Percentiles rank a stretch among this genome's conserved stretches.
phyloP scores from a whole-genome alignment of 2,888 invertebrate species.

The Lepetodrilus schrolli region DNA sequence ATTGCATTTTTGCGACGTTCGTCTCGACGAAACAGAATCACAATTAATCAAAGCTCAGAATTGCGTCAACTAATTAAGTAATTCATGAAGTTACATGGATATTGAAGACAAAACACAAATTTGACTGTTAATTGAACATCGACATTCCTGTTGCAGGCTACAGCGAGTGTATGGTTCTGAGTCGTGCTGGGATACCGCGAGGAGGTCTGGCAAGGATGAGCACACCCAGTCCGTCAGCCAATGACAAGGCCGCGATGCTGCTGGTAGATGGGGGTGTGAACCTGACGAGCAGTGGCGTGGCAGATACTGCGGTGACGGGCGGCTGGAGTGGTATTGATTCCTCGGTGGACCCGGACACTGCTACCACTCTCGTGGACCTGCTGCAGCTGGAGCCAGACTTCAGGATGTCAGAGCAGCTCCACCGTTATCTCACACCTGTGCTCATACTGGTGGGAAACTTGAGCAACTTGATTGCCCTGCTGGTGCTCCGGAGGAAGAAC shows the following conservation, averaged over 20 bases:
- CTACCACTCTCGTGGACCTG: conserved; percentile 29
- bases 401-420: conserved; percentile 47
- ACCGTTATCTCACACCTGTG: conserved; percentile 57
- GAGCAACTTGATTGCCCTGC: conserved; percentile 61
- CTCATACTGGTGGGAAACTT: conserved; percentile 64
- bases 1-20: too few species aligned
- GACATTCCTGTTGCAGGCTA: too few species aligned
- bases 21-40: too few species aligned
- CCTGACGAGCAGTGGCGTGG: neutral
- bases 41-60: too few species aligned
- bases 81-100: too few species aligned
- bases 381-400: conserved; percentile 39
- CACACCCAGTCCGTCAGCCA: neutral
- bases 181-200: neutral
- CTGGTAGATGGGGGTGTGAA: neutral
- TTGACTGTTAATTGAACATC: too few species aligned
- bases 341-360: neutral
- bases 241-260: neutral
- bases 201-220: neutral
- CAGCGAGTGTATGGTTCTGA: neutral
- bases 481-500: conserved; percentile 55
- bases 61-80: too few species aligned
- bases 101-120: too few species aligned
- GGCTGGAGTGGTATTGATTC: conserved; percentile 18
- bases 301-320: neutral